These are phyloP conservation scores for Plectus sambesii DNA, from an alignment of 1,140 invertebrate species.

Conservation along the genomic window DNA sequence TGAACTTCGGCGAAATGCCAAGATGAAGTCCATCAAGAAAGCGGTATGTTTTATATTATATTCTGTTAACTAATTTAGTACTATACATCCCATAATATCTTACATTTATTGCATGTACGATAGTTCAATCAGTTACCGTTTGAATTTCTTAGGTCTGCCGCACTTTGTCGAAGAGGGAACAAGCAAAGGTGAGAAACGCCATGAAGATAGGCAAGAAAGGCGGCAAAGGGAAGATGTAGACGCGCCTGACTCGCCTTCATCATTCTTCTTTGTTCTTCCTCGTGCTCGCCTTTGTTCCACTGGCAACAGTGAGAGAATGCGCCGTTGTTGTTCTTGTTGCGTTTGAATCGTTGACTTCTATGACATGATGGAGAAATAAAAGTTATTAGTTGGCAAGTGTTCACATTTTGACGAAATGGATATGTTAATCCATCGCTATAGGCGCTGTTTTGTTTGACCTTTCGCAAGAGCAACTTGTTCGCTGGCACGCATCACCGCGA, in stretches of 20 bases:
- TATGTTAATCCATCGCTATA: too few species aligned
- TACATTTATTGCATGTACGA: too few species aligned
- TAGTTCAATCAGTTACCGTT: too few species aligned
- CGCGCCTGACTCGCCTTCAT: conserved; percentile 7
- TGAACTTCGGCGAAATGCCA: background rate
- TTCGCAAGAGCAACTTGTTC: too few species aligned
- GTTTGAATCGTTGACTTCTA: background rate
- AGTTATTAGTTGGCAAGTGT: conserved; percentile 9
- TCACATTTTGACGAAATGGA: conserved; percentile 9
- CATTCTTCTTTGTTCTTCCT: conserved; percentile 2
- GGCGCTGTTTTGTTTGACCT: too few species aligned
- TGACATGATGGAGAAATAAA: background rate
- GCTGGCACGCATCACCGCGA: too few species aligned
- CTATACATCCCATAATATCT: too few species aligned
- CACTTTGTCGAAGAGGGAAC: too few species aligned
- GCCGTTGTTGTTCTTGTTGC: background rate
- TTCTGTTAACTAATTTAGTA: too few species aligned
- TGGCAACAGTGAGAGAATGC: background rate
- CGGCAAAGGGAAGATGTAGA: conserved; percentile 49
- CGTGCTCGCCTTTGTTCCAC: background rate
- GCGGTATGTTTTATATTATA: too few species aligned
- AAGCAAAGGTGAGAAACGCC: background rate
- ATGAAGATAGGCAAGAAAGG: too few species aligned
- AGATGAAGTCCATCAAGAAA: background rate
- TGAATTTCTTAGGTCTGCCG: too few species aligned